Evolutionary conservation across 2,797 vertebrate genomes (phyloP).

Genomic region (Anguilla anguilla): DNA sequence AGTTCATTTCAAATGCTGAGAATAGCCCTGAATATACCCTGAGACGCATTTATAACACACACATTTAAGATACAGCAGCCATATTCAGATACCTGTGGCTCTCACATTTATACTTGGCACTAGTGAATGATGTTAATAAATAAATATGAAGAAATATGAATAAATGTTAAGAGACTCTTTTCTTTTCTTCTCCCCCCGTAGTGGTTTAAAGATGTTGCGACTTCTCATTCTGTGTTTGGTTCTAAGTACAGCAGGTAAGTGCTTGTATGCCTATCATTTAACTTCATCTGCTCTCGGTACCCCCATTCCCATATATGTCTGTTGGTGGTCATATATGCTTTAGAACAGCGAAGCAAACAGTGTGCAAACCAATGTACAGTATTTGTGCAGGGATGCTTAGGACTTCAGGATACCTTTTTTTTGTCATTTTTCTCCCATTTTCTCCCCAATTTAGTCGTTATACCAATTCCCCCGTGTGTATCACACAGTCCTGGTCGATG

Average conservation of each 20-base stretch:
- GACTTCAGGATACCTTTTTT: not conserved
- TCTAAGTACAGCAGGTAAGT: slow-evolving; percentile 70
- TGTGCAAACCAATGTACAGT: not conserved
- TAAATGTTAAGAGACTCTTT: slow-evolving; percentile 22
- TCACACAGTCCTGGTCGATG: too few relatives aligned
- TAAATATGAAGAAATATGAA: too few relatives aligned
- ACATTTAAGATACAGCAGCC: not conserved
- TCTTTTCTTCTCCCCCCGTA: not conserved
- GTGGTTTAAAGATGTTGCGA: slow-evolving; percentile 75
- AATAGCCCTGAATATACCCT: not conserved
- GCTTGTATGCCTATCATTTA: slow-evolving; percentile 5
- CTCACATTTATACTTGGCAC: not conserved
- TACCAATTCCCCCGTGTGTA: too few relatives aligned
- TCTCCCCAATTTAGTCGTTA: too few relatives aligned
- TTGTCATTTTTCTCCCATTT: too few relatives aligned
- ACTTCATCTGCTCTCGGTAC: slow-evolving; percentile 35
- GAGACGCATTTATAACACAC: not conserved
- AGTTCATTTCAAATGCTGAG: not conserved
- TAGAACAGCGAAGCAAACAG: not conserved
- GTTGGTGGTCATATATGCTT: slow-evolving; percentile 48
- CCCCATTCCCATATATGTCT: slow-evolving; percentile 63
- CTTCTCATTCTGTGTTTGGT: slow-evolving; percentile 72
- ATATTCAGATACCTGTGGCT: not conserved
- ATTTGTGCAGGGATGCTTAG: not conserved
- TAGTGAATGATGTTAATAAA: slow-evolving; percentile 53